Evolutionary conservation across 2,113 vertebrate species (phyloP).

Genomic region (Gasterosteus aculeatus): DNA sequence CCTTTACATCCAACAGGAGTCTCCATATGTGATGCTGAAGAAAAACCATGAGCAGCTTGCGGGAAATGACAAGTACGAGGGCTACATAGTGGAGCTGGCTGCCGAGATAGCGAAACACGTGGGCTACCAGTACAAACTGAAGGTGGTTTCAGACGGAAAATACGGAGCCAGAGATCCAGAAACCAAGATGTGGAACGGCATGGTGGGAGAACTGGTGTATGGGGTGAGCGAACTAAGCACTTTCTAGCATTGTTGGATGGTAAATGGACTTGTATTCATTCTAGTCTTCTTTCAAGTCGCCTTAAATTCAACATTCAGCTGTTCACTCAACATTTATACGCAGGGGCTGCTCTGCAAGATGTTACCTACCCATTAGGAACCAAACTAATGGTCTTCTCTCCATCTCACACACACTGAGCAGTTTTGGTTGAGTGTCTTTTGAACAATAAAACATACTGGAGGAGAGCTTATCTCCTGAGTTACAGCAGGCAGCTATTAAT

Average conservation of each 20-base stretch:
- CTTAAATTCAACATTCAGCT: too few relatives aligned
- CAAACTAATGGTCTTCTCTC: neutral
- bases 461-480: neutral
- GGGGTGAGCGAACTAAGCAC: conserved; percentile 79
- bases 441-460: neutral
- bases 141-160: conserved; percentile 95
- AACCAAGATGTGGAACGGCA: conserved; percentile 97
- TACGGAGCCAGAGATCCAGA: conserved; percentile 94
- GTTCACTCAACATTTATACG: neutral
- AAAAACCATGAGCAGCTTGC: conserved; percentile 93
- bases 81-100: conserved; percentile 96
- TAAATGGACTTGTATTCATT: too few relatives aligned
- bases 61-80: conserved; percentile 95
- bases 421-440: neutral
- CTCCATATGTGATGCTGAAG: conserved; percentile 98
- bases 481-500: neutral
- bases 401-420: neutral
- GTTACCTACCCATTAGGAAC: neutral
- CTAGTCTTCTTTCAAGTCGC: too few relatives aligned
- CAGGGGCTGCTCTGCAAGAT: neutral
- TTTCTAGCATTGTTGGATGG: neutral
- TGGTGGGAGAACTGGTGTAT: conserved; percentile 98
- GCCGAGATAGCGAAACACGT: conserved; percentile 98
- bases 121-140: conserved; percentile 94
- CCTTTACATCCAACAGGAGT: conserved; percentile 83